These are phyloP conservation scores for Eurypyga helias DNA, from an alignment of 2,113 vertebrate species.

Conservation along the genomic window DNA sequence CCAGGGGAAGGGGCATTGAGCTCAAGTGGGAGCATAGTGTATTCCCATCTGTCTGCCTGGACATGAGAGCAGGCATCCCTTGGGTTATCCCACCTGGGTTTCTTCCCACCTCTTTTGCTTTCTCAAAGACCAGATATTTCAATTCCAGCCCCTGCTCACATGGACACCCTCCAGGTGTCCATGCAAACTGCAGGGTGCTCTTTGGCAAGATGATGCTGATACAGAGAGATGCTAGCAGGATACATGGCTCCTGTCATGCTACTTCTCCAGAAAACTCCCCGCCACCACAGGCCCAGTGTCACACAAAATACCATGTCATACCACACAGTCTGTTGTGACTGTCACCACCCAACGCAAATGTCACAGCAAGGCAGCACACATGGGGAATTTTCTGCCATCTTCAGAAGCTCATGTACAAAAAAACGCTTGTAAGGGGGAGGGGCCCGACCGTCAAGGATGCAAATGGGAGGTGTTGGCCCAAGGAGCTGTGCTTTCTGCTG, in stretches of 20 bases:
- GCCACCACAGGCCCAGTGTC: background rate
- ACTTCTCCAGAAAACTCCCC: background rate
- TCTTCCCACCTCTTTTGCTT: too few relatives aligned
- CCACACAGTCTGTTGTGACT: background rate
- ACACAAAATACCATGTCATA: background rate
- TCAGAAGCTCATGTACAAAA: background rate
- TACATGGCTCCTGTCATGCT: background rate
- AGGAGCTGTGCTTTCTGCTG: background rate
- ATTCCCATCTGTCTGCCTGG: too few relatives aligned
- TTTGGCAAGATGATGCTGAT: background rate
- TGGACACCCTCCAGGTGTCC: background rate
- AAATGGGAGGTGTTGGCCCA: background rate
- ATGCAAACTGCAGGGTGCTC: background rate
- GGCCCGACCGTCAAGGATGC: background rate
- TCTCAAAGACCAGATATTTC: too few relatives aligned
- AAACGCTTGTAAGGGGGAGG: background rate
- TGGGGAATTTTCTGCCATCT: background rate
- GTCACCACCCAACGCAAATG: background rate
- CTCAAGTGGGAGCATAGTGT: too few relatives aligned
- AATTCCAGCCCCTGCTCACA: too few relatives aligned
- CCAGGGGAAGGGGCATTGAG: too few relatives aligned
- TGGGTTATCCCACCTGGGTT: too few relatives aligned
- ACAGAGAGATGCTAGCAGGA: background rate
- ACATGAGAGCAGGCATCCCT: too few relatives aligned
- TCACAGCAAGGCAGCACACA: background rate